phyloP scores from a whole-genome alignment of 92 coral and sea anemone species.

The Zoanthus sociatus region DNA sequence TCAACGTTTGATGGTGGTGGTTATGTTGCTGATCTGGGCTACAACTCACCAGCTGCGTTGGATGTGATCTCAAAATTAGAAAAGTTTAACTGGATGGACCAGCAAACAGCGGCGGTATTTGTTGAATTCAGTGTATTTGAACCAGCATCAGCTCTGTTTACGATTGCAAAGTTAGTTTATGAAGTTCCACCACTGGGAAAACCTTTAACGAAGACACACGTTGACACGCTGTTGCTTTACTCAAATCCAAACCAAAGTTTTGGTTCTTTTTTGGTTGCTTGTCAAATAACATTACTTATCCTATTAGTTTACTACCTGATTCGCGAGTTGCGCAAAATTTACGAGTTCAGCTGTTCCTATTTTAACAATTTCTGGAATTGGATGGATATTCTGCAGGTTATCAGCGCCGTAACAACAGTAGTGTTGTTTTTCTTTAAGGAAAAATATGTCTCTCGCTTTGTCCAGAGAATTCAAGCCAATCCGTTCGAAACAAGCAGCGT shows the following conservation, averaged over 20 bases:
- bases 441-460: conserved; percentile 81
- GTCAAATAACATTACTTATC: conserved; percentile 75
- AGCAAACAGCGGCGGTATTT: conserved; percentile 72
- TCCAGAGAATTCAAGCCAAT: conserved; percentile 78
- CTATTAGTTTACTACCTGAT: conserved; percentile 77
- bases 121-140: conserved; percentile 93
- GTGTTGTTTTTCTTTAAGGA: conserved; percentile 85
- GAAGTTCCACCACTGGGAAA: conserved; percentile 79
- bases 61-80: conserved; percentile 74
- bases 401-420: conserved; percentile 71
- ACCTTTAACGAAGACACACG: conserved; percentile 51
- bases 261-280: conserved; percentile 60
- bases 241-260: conserved; percentile 58
- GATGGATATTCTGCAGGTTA: conserved; percentile 82
- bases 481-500: conserved; percentile 86
- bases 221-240: conserved; percentile 82
- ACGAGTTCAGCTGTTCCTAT: conserved; percentile 73
- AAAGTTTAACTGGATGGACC: conserved; percentile 82
- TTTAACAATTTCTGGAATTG: conserved; percentile 94
- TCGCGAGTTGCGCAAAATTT: conserved; percentile 72
- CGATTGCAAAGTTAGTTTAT: conserved; percentile 76
- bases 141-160: conserved; percentile 81
- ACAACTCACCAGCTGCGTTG: conserved; percentile 81
- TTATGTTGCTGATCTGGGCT: conserved; percentile 89
- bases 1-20: conserved; percentile 88